phyloP scores from a whole-genome alignment of 2,888 invertebrate genomes.

The Periphyllus acericola region DNA sequence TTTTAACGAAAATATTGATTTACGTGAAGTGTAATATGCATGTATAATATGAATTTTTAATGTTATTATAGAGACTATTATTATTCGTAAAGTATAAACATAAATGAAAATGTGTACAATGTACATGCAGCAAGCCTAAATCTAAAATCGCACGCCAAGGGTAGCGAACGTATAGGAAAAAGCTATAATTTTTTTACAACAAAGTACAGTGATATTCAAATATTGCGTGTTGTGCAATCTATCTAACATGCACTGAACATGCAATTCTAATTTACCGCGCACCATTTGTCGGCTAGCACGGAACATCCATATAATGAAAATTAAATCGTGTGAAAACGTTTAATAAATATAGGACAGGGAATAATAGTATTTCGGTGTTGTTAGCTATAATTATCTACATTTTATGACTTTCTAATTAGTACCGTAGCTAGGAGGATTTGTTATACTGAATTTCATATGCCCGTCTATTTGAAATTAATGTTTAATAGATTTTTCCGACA shows the following conservation, averaged over 20 bases:
- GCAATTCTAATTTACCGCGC: slow-evolving; percentile 54
- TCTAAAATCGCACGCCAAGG: slow-evolving; percentile 47
- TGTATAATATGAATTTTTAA: background rate
- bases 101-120: slow-evolving; percentile 13
- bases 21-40: background rate
- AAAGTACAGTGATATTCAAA: slow-evolving; percentile 36
- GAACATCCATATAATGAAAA: slow-evolving; percentile 15
- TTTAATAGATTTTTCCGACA: no score
- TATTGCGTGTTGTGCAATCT: slow-evolving; percentile 50
- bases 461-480: no score
- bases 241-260: slow-evolving; percentile 57
- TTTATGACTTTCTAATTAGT: background rate
- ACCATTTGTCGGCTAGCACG: slow-evolving; percentile 56
- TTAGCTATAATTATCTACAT: slow-evolving; percentile 8
- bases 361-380: background rate
- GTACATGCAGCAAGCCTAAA: slow-evolving; percentile 46
- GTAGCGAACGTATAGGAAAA: slow-evolving; percentile 6
- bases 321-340: slow-evolving; percentile 47
- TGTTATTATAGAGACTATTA: background rate
- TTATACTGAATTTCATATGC: no score
- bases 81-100: background rate
- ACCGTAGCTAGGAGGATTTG: no score
- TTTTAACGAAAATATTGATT: slow-evolving; percentile 15
- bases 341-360: background rate
- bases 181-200: background rate